Conservation (phyloP, 1,140 invertebrate species). For the Neodiprion virginianus region DNA sequence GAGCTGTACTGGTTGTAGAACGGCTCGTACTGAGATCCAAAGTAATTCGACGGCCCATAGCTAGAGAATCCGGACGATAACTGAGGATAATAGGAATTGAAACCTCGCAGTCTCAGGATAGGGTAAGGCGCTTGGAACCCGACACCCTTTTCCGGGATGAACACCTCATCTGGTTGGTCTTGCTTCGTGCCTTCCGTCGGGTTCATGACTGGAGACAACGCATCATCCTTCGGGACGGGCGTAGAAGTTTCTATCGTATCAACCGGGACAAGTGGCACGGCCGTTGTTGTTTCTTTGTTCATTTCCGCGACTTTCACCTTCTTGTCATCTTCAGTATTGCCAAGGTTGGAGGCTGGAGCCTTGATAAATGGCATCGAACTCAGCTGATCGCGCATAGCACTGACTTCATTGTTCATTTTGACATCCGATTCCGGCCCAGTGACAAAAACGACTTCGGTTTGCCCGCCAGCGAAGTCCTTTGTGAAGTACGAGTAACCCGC, state of each 20-base stretch:
- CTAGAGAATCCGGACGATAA: background rate
- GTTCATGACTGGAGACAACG: no score
- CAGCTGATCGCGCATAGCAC: background rate
- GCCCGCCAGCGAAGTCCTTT: constrained; percentile 27
- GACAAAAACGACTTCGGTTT: constrained; percentile 29
- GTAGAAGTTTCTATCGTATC: background rate
- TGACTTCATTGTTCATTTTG: background rate
- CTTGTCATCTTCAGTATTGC: no score
- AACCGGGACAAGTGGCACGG: background rate
- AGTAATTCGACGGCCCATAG: background rate
- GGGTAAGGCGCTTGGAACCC: background rate
- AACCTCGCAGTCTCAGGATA: background rate
- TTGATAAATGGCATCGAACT: no score
- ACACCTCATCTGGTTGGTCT: background rate
- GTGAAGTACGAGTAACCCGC: constrained; percentile 35
- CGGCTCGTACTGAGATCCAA: background rate
- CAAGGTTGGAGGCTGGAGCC: no score
- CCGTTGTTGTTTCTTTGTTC: no score
- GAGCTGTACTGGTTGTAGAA: background rate
- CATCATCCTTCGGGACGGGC: no score
- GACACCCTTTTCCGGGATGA: background rate
- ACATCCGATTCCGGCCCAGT: constrained; percentile 23
- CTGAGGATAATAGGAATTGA: background rate
- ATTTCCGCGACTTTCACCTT: no score
- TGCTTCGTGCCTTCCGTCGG: background rate